Percentiles rank a stretch among this genome's conserved stretches.
These are phyloP conservation scores for Drosophila anomelani DNA, from an alignment of 2,888 invertebrate genomes.

Conservation along the genomic window DNA sequence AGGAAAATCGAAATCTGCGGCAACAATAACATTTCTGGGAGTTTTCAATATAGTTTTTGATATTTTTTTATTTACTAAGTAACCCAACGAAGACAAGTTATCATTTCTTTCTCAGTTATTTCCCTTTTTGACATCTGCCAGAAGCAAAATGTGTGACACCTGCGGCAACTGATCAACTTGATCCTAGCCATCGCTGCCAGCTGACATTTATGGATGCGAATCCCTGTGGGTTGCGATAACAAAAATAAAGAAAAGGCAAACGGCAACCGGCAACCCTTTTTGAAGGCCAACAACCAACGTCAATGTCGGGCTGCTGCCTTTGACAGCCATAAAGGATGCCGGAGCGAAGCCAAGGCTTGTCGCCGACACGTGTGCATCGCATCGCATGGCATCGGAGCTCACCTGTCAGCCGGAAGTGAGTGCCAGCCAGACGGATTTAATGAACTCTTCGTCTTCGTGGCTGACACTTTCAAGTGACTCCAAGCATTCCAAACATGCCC, in stretches of 20 bases:
- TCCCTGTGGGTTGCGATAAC: background rate
- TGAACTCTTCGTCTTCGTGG: constrained; percentile 28
- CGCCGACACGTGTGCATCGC: constrained; percentile 4
- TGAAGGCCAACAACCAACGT: constrained; percentile 28
- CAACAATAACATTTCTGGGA: too few species aligned
- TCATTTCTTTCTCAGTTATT: background rate
- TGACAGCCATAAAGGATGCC: constrained; percentile 27
- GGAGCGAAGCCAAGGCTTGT: background rate
- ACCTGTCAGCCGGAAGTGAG: constrained; percentile 29
- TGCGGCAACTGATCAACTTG: background rate
- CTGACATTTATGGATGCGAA: constrained; percentile 58
- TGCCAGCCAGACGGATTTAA: constrained; percentile 19
- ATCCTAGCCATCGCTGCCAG: constrained; percentile 16
- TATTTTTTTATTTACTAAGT: background rate
- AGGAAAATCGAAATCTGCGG: too few species aligned
- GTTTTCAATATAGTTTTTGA: too few species aligned
- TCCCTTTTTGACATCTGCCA: background rate
- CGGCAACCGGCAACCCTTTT: constrained; percentile 1
- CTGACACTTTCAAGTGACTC: constrained; percentile 48
- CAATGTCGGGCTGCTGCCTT: constrained; percentile 22
- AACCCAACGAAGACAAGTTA: background rate
- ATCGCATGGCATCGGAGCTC: background rate
- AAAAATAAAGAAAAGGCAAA: background rate
- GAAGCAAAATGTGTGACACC: background rate
- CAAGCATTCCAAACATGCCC: background rate